A percentile compares a stretch with the other conserved stretches of the same genome.
phyloP scores from a whole-genome alignment of 1,140 invertebrate genomes.

The Bicyclus anynana region DNA sequence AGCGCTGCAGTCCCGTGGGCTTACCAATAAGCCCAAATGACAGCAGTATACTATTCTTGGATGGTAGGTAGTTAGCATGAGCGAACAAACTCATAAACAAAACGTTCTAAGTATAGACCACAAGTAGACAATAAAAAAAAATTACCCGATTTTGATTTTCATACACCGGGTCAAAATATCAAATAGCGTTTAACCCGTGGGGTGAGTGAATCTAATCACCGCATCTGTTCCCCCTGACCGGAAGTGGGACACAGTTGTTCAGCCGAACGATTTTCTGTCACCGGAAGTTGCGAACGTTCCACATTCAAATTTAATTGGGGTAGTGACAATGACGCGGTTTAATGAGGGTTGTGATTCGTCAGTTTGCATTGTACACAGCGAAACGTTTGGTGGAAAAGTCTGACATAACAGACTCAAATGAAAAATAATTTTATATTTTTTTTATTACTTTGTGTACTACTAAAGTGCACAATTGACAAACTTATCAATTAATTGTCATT shows the following conservation, averaged over 20 bases:
- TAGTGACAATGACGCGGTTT: constrained; percentile 46
- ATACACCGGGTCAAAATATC: constrained; percentile 46
- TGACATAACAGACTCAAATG: background rate
- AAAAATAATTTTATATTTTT: background rate
- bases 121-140: background rate
- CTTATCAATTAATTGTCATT: too few species aligned
- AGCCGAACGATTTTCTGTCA: constrained; percentile 71
- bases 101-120: too few species aligned
- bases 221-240: constrained; percentile 72
- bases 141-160: background rate
- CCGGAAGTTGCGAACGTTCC: constrained; percentile 70
- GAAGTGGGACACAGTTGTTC: constrained; percentile 70
- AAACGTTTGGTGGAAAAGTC: constrained; percentile 3
- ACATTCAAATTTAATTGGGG: constrained; percentile 74
- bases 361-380: constrained; percentile 14
- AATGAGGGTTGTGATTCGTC: constrained; percentile 52
- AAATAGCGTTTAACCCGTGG: constrained; percentile 59
- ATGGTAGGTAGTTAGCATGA: too few species aligned
- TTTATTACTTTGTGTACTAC: too few species aligned
- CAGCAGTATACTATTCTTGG: too few species aligned
- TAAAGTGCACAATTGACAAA: too few species aligned
- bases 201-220: constrained; percentile 67
- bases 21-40: too few species aligned
- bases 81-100: too few species aligned
- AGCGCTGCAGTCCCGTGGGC: too few species aligned